Evolutionary conservation across 1,140 invertebrate species (phyloP).

Genomic region (Lepidotrigona ventralis): DNA sequence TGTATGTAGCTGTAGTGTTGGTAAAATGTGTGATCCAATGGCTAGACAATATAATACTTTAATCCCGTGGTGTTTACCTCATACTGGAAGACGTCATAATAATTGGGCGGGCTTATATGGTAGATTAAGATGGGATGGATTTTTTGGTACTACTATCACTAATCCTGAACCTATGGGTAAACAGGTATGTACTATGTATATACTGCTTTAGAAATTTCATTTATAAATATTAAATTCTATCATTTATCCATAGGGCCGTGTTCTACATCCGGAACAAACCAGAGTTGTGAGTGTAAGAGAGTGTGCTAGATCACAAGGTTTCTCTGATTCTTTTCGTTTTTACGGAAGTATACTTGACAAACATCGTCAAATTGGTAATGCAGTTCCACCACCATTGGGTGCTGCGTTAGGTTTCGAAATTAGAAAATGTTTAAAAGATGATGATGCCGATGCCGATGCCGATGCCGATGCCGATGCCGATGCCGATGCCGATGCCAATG

Average conservation of each 20-base stretch:
- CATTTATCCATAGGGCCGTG: constrained; percentile 81
- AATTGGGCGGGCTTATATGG: constrained; percentile 89
- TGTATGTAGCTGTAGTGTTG: constrained; percentile 89
- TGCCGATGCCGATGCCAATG: not conserved
- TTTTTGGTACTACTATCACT: constrained; percentile 91
- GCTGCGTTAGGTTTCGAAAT: constrained; percentile 89
- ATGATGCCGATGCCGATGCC: not conserved
- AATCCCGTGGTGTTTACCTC: constrained; percentile 94
- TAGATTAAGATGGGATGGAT: constrained; percentile 91
- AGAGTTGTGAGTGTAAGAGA: constrained; percentile 93
- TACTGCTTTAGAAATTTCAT: not conserved
- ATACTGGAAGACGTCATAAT: constrained; percentile 92
- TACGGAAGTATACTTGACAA: constrained; percentile 89
- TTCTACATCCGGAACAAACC: constrained; percentile 90
- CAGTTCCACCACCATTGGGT: constrained; percentile 91
- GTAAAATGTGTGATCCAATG: constrained; percentile 84
- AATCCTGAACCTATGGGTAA: constrained; percentile 96
- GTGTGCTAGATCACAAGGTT: constrained; percentile 93
- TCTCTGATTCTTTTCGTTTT: constrained; percentile 90
- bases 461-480: not conserved
- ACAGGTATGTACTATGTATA: constrained; percentile 80
- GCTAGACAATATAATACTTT: constrained; percentile 92
- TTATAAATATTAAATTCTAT: not conserved
- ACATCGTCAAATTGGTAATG: constrained; percentile 93
- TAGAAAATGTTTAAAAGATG: constrained; percentile 79